Percentiles rank a stretch among this genome's conserved stretches.
These are phyloP conservation scores for Sisyra terminalis DNA, from an alignment of 2,888 invertebrate species.

Conservation along the genomic window DNA sequence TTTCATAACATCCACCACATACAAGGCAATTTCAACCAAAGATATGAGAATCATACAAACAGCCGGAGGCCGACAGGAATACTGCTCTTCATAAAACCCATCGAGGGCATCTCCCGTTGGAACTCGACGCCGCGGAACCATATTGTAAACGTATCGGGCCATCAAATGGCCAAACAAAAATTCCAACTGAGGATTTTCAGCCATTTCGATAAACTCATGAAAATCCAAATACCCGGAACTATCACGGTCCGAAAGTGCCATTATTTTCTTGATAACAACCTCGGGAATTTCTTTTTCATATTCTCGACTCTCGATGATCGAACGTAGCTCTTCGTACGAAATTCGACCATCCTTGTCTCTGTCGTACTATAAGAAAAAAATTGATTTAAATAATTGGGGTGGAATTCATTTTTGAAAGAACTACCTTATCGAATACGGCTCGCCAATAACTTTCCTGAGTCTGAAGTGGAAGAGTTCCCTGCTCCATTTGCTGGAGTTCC, in stretches of 20 bases:
- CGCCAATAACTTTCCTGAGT: constrained; percentile 30
- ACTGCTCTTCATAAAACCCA: constrained; percentile 78
- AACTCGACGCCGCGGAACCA: constrained; percentile 11
- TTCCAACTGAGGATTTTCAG: constrained; percentile 39
- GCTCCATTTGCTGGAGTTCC: neutral
- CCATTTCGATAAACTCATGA: constrained; percentile 56
- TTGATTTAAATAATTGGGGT: neutral
- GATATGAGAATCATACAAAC: constrained; percentile 85
- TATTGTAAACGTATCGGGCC: constrained; percentile 32
- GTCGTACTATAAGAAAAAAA: constrained; percentile 41
- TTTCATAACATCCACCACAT: constrained; percentile 16
- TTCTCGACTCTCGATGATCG: constrained; percentile 38
- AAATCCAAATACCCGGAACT: constrained; percentile 50
- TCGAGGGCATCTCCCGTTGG: constrained; percentile 28
- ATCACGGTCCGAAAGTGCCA: constrained; percentile 45
- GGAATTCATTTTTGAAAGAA: too few species aligned
- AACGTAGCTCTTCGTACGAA: constrained; percentile 45
- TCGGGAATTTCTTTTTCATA: constrained; percentile 53
- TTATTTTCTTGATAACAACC: constrained; percentile 46
- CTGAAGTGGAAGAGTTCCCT: constrained; percentile 11
- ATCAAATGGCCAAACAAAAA: constrained; percentile 48
- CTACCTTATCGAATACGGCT: constrained; percentile 34
- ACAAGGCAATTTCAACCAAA: constrained; percentile 67
- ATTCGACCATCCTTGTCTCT: constrained; percentile 52
- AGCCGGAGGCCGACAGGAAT: constrained; percentile 84